Percentiles rank a stretch among this genome's conserved stretches.
These are phyloP conservation scores for Tenrec ecaudatus DNA, from an alignment of 2,113 vertebrate genomes.

Conservation along the genomic window DNA sequence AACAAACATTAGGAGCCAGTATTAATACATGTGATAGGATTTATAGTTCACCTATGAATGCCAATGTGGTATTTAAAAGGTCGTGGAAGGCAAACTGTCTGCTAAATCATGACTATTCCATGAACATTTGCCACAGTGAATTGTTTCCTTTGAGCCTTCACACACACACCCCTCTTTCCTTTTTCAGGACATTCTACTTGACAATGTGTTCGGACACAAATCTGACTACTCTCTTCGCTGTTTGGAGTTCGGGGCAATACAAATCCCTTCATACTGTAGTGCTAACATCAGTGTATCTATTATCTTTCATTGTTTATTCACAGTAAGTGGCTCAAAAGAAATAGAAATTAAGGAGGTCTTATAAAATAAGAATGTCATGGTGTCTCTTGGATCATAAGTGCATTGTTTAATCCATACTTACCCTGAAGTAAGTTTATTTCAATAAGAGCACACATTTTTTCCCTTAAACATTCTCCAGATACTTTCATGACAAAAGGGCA, in stretches of 20 bases:
- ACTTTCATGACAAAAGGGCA: not conserved
- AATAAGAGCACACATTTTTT: not conserved
- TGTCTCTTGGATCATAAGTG: not conserved
- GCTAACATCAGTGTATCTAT: not conserved
- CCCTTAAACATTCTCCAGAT: not conserved
- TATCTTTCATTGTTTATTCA: not conserved
- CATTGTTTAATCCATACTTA: not conserved
- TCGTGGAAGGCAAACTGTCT: not conserved
- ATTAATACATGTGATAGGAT: slow-evolving; percentile 22
- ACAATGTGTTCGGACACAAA: not conserved
- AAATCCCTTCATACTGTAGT: slow-evolving; percentile 10
- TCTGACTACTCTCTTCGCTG: not conserved
- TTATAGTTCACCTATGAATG: not conserved
- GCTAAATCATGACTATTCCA: not conserved
- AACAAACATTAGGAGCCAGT: not conserved
- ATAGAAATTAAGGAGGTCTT: not conserved
- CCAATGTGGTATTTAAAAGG: not conserved
- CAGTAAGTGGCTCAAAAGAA: slow-evolving; percentile 35
- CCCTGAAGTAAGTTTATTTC: slow-evolving; percentile 21
- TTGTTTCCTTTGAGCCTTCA: not conserved
- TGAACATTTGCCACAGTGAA: not conserved
- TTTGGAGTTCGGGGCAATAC: not conserved
- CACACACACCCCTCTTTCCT: not conserved
- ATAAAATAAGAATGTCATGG: not conserved
- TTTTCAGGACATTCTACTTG: not conserved